Evolutionary conservation across 2,113 vertebrate genomes (phyloP).

Genomic region (Oreotrochilus melanogaster): DNA sequence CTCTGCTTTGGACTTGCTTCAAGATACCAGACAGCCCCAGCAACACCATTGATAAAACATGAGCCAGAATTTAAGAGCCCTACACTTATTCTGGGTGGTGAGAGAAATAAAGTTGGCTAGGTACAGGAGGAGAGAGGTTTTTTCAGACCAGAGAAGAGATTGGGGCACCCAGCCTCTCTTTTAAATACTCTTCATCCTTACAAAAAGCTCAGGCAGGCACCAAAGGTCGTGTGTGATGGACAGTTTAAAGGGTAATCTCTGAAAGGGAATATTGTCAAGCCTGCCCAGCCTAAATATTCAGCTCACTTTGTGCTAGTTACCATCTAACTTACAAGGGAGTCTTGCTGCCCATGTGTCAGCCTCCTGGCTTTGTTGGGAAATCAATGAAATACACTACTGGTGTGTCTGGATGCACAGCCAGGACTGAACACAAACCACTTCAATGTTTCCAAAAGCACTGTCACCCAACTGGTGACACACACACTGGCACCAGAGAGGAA

Average conservation of each 20-base stretch:
- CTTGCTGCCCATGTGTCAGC: neutral
- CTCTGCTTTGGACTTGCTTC: neutral
- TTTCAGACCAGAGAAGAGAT: constrained; percentile 11
- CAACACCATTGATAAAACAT: neutral
- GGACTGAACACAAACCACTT: rapidly evolving
- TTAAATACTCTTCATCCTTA: constrained; percentile 32
- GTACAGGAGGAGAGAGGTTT: neutral
- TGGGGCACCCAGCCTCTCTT: constrained; percentile 1
- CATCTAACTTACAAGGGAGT: neutral
- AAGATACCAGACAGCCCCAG: neutral
- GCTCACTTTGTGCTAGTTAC: neutral
- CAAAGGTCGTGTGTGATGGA: neutral
- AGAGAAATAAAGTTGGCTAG: constrained; percentile 8
- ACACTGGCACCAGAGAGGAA: neutral
- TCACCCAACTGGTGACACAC: neutral
- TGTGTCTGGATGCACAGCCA: neutral
- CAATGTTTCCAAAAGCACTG: neutral
- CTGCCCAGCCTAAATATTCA: neutral
- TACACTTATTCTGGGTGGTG: neutral
- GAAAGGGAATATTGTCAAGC: constrained; percentile 40
- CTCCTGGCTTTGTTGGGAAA: neutral
- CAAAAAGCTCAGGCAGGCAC: constrained; percentile 34
- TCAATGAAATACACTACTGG: rapidly evolving
- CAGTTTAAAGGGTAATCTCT: constrained; percentile 50
- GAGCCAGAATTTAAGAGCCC: constrained; percentile 1